Percentiles rank a stretch among this genome's conserved stretches.
These are phyloP conservation scores for Sciurus carolinensis DNA, from an alignment of 2,797 vertebrate species.

Conservation along the genomic window DNA sequence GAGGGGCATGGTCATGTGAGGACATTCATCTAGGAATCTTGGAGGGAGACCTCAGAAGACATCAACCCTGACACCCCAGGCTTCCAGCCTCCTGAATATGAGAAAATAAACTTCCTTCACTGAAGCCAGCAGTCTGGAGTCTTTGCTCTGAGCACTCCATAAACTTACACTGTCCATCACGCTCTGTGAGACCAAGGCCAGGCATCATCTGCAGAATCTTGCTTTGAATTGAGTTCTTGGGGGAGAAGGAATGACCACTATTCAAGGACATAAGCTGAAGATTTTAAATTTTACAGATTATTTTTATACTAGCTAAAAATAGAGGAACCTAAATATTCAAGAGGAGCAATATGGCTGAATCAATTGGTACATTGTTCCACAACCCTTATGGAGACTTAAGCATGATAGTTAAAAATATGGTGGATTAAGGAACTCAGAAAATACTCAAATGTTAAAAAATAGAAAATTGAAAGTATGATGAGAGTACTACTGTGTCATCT, in stretches of 20 bases:
- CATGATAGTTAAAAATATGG: no score
- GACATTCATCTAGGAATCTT: accelerated
- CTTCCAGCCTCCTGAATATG: neutral
- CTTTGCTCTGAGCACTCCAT: neutral
- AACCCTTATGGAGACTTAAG: no score
- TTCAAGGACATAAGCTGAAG: slow-evolving; percentile 3
- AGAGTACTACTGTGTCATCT: no score
- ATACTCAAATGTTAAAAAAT: no score
- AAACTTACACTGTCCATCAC: accelerated
- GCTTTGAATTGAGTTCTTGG: neutral
- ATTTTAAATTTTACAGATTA: neutral
- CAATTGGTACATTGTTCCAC: no score
- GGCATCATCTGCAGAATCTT: neutral
- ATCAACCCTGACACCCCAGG: neutral
- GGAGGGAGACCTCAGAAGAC: neutral
- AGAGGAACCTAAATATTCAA: no score
- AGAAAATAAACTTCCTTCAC: neutral
- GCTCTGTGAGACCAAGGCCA: neutral
- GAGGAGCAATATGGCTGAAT: no score
- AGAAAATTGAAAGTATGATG: no score
- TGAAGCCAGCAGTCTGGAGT: neutral
- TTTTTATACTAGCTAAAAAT: no score
- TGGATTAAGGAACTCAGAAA: no score
- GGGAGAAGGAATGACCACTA: neutral
- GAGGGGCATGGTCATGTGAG: neutral